These are phyloP conservation scores for Gymnosoma rotundatum DNA, from an alignment of 2,888 invertebrate genomes.

Conservation along the genomic window DNA sequence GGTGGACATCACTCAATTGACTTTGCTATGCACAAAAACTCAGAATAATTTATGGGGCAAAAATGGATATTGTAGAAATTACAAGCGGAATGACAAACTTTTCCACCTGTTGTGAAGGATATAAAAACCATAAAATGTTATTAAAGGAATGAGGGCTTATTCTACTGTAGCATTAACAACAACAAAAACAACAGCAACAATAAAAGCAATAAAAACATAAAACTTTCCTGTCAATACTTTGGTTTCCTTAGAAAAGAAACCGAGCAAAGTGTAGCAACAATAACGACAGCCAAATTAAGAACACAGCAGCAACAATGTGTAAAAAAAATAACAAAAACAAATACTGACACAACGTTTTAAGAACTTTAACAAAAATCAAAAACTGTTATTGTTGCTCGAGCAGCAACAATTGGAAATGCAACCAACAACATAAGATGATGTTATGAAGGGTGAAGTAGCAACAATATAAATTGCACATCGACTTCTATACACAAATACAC, in stretches of 20 bases:
- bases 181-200: constrained; percentile 49
- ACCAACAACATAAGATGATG: constrained; percentile 49
- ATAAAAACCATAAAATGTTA: constrained; percentile 25
- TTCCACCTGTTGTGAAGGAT: too few species aligned
- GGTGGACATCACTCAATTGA: too few species aligned
- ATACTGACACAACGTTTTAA: constrained; percentile 61
- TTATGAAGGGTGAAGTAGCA: constrained; percentile 40
- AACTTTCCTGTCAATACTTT: constrained; percentile 72
- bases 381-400: constrained; percentile 44
- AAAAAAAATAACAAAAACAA: constrained; percentile 52
- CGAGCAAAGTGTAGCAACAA: constrained; percentile 52
- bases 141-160: constrained; percentile 52
- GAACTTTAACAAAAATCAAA: constrained; percentile 56
- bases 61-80: too few species aligned
- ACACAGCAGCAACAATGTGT: constrained; percentile 37
- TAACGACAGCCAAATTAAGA: constrained; percentile 52
- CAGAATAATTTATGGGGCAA: too few species aligned
- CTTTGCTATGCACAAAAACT: too few species aligned
- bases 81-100: too few species aligned
- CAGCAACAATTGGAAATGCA: constrained; percentile 34
- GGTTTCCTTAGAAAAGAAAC: constrained; percentile 59
- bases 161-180: constrained; percentile 39
- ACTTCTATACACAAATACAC: constrained; percentile 1
- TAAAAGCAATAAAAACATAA: constrained; percentile 37
- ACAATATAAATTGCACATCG: constrained; percentile 61